Percentiles rank a stretch among this genome's conserved stretches.
phyloP scores from a whole-genome alignment of 1,140 invertebrate species.

The Lepidotrigona ventralis region DNA sequence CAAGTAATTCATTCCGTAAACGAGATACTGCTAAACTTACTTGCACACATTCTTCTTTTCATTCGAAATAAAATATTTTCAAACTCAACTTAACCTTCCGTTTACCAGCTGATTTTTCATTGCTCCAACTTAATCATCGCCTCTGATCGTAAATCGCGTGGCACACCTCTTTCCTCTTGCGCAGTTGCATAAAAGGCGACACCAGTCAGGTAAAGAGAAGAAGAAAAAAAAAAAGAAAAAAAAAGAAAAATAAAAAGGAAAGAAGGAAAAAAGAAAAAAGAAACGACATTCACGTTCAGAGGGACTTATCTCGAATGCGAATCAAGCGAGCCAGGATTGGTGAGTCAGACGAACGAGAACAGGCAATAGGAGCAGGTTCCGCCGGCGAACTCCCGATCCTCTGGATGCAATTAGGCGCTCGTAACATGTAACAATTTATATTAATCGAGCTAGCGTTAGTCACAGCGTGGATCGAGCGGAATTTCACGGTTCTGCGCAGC shows the following conservation, averaged over 20 bases:
- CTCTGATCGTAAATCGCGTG: no score
- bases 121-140: no score
- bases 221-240: no score
- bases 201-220: neutral
- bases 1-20: no score
- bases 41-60: no score
- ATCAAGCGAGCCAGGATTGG: conserved; percentile 16
- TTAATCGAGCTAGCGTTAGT: conserved; percentile 60
- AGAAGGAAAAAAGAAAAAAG: neutral
- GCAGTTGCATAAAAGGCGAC: neutral
- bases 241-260: neutral
- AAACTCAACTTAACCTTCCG: no score
- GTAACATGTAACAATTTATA: conserved; percentile 67
- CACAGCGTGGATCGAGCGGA: conserved; percentile 62
- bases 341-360: conserved; percentile 52
- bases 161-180: no score
- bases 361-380: conserved; percentile 38
- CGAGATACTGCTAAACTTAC: no score
- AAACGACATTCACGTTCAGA: neutral
- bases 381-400: conserved; percentile 47
- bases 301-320: conserved; percentile 18
- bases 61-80: no score
- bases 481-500: conserved; percentile 61
- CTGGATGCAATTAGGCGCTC: conserved; percentile 61
- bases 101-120: no score